Percentiles rank a stretch among this genome's conserved stretches.
phyloP scores from a whole-genome alignment of 2,797 vertebrate species.

The Pantherophis alleghaniensis region DNA sequence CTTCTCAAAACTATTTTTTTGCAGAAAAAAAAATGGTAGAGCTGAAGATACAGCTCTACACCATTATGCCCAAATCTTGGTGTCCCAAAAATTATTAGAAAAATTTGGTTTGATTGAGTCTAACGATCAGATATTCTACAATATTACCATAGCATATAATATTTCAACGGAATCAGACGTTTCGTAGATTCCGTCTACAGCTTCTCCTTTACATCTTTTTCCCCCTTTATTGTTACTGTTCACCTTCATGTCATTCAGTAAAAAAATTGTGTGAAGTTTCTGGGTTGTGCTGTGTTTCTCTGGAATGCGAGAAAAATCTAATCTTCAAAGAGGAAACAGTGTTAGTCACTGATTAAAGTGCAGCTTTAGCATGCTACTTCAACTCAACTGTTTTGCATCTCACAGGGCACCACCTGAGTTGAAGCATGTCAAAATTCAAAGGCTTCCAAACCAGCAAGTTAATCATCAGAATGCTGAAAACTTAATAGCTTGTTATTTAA shows the following conservation, averaged over 20 bases:
- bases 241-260: slow-evolving; percentile 8
- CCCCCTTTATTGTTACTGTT: slow-evolving; percentile 24
- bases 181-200: slow-evolving; percentile 2
- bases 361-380: slow-evolving; percentile 6
- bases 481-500: slow-evolving; percentile 17
- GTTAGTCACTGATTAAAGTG: slow-evolving; percentile 47
- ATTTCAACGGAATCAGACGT: neutral
- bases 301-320: slow-evolving; percentile 29
- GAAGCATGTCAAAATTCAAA: neutral
- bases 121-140: neutral
- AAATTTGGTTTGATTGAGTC: neutral
- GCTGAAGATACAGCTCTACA: neutral
- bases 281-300: slow-evolving; percentile 20
- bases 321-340: slow-evolving; percentile 42
- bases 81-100: neutral
- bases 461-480: neutral
- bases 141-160: neutral
- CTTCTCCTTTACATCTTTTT: slow-evolving; percentile 6
- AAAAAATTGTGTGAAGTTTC: slow-evolving; percentile 19
- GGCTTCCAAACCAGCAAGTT: slow-evolving; percentile 23
- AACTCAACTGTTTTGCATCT: slow-evolving; percentile 27
- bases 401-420: slow-evolving; percentile 8
- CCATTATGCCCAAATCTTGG: neutral
- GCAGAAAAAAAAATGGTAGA: neutral
- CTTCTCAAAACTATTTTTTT: neutral